Percentiles rank a stretch among this genome's conserved stretches.
Evolutionary conservation across 37 sponge, comb jelly and placozoan genomes (phyloP).

Genomic region (Theonella swinhoei): DNA sequence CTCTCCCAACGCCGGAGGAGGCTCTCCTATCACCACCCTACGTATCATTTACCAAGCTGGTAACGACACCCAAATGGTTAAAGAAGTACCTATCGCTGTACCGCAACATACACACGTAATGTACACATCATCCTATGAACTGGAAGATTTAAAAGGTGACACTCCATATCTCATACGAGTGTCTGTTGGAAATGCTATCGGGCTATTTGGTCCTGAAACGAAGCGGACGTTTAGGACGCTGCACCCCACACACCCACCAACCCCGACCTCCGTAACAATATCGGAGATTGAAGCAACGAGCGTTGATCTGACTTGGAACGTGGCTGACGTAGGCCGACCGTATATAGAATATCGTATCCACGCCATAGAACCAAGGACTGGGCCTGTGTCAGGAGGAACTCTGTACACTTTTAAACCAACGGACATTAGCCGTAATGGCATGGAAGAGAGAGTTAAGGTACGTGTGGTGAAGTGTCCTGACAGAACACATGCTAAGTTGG

Average conservation of each 20-base stretch:
- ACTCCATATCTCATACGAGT: background rate
- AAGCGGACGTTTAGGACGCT: background rate
- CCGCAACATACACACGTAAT: no score
- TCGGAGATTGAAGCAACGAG: background rate
- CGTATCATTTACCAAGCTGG: background rate
- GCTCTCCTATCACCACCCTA: background rate
- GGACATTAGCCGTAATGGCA: background rate
- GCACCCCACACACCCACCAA: background rate
- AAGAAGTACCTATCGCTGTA: no score
- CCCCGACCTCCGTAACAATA: background rate
- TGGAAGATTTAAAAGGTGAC: background rate
- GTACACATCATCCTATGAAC: background rate
- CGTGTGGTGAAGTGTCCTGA: no score
- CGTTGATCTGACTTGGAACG: background rate
- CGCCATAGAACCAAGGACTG: background rate
- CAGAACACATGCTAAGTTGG: no score
- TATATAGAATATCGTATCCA: background rate
- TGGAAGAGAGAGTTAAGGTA: background rate
- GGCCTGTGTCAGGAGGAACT: background rate
- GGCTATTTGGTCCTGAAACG: background rate
- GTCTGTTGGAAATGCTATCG: constrained; percentile 16
- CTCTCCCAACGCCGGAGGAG: constrained; percentile 20
- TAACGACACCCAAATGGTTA: background rate
- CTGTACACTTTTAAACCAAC: background rate
- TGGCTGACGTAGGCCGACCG: background rate